Conservation (phyloP, 2,888 invertebrate genomes). For the Fissipunctia ypsillon region DNA sequence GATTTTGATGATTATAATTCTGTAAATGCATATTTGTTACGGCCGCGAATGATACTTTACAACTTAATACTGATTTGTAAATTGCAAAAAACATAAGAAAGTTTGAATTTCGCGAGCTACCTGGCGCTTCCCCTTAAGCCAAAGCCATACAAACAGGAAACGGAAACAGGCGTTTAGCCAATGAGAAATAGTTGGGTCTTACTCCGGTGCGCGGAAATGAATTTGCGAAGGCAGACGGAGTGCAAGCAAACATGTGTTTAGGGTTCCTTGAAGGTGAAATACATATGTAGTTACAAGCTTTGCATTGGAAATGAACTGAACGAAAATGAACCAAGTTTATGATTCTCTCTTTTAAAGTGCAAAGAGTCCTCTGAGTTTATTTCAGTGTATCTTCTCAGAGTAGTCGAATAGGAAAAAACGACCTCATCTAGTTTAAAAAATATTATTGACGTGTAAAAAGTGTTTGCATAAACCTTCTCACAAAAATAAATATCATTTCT, state of each 20-base stretch:
- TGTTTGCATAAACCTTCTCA: neutral
- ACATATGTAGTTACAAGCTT: neutral
- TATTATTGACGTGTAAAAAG: neutral
- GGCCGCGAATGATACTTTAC: too few relatives aligned
- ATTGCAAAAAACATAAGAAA: too few relatives aligned
- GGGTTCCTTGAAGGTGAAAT: conserved; percentile 35
- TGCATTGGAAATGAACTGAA: neutral
- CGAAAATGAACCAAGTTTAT: neutral
- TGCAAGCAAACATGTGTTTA: conserved; percentile 28
- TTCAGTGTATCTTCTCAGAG: neutral
- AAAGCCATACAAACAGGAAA: conserved; percentile 61
- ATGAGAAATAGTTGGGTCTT: conserved; percentile 58
- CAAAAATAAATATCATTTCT: neutral
- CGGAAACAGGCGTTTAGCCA: conserved; percentile 62
- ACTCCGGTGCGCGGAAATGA: conserved; percentile 40
- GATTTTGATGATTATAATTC: too few relatives aligned
- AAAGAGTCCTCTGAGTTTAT: neutral
- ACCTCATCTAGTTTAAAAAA: neutral
- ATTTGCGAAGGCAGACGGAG: conserved; percentile 38
- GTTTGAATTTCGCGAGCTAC: too few relatives aligned
- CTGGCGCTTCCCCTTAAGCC: too few relatives aligned
- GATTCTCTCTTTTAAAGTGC: neutral
- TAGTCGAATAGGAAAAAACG: neutral
- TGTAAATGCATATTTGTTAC: too few relatives aligned
- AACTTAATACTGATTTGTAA: too few relatives aligned